These are phyloP conservation scores for Limanda limanda DNA, from an alignment of 2,113 vertebrate genomes.

Conservation along the genomic window DNA sequence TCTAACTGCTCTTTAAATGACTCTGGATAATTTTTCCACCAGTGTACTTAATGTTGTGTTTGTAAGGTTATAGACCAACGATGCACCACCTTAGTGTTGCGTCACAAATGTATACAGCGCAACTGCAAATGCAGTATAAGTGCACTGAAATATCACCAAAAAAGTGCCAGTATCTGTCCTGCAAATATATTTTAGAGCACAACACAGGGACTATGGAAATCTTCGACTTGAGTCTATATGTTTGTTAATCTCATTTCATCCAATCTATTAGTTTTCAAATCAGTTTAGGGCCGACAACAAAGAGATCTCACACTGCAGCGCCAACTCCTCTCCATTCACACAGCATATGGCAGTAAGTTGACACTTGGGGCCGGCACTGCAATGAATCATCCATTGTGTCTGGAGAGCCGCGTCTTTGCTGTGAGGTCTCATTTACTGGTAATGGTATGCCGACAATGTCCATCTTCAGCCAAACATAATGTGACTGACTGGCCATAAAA, in stretches of 20 bases:
- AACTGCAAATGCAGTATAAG: background rate
- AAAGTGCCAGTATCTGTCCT: background rate
- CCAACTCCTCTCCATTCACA: slow-evolving; percentile 17
- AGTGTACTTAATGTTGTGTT: no score
- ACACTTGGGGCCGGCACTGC: slow-evolving; percentile 23
- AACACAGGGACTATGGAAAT: background rate
- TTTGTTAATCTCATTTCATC: background rate
- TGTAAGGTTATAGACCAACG: no score
- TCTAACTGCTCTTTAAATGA: no score
- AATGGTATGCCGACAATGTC: slow-evolving; percentile 56
- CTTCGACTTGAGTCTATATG: background rate
- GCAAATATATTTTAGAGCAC: background rate
- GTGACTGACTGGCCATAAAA: slow-evolving; percentile 31
- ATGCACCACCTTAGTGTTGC: no score
- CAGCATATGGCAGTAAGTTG: slow-evolving; percentile 36
- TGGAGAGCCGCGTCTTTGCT: slow-evolving; percentile 39
- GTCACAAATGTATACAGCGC: no score
- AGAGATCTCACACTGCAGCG: slow-evolving; percentile 3
- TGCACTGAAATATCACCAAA: no score
- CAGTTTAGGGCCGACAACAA: background rate
- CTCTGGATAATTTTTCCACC: no score
- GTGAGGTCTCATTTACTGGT: slow-evolving; percentile 56
- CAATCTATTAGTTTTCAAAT: background rate
- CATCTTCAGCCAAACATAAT: slow-evolving; percentile 36
- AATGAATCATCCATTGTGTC: slow-evolving; percentile 63